A percentile compares a stretch with the other conserved stretches of the same genome.
Conservation (phyloP, 2,888 invertebrate genomes). For the Cerceris rybyensis region DNA sequence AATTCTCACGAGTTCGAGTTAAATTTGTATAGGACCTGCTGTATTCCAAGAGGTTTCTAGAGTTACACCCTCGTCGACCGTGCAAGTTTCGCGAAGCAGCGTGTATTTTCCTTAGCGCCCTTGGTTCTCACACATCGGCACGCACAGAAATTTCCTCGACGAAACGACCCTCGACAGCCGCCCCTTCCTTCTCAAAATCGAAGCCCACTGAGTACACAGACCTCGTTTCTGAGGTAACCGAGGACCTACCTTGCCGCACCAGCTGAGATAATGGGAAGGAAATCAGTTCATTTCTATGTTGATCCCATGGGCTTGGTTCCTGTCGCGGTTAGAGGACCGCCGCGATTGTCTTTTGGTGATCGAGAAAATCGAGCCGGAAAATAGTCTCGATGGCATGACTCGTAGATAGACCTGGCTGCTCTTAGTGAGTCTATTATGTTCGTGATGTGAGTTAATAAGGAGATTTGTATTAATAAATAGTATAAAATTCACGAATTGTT, state of each 20-base stretch:
- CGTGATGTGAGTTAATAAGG: not conserved
- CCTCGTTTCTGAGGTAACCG: slow-evolving; percentile 51
- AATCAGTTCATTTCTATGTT: slow-evolving; percentile 82
- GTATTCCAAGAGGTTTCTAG: slow-evolving; percentile 32
- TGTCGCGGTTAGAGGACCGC: slow-evolving; percentile 69
- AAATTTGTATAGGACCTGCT: slow-evolving; percentile 29
- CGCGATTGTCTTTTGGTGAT: slow-evolving; percentile 74
- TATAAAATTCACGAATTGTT: not conserved
- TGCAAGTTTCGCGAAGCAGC: slow-evolving; percentile 24
- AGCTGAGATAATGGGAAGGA: slow-evolving; percentile 81
- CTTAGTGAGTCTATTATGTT: slow-evolving; percentile 34
- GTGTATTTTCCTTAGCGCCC: slow-evolving; percentile 16
- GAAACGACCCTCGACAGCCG: slow-evolving; percentile 35
- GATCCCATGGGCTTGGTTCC: slow-evolving; percentile 75
- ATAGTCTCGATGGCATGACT: slow-evolving; percentile 68
- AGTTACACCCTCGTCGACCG: slow-evolving; percentile 18
- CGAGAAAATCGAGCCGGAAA: slow-evolving; percentile 77
- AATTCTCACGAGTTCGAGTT: not conserved
- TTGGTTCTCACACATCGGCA: slow-evolving; percentile 67
- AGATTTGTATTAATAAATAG: not conserved
- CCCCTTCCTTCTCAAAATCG: slow-evolving; percentile 35
- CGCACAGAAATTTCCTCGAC: slow-evolving; percentile 51
- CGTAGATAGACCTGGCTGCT: slow-evolving; percentile 39
- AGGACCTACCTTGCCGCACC: slow-evolving; percentile 44
- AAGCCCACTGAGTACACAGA: slow-evolving; percentile 56